Conservation (phyloP, 2,888 invertebrate species). For the Heteropelma amictum region DNA sequence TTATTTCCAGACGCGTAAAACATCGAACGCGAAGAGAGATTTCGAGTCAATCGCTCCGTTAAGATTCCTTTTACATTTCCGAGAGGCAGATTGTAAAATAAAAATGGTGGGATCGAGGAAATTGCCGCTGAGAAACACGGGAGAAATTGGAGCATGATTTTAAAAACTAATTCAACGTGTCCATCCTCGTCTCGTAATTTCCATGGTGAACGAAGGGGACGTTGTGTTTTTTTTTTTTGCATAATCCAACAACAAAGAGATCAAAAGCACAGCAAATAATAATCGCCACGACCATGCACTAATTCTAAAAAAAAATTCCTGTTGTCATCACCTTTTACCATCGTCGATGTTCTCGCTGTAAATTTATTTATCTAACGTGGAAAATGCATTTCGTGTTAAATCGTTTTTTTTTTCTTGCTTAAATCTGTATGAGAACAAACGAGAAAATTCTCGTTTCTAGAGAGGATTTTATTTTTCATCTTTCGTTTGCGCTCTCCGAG, state of each 20-base stretch:
- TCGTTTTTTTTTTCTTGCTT: slow-evolving; percentile 11
- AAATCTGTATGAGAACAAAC: neutral
- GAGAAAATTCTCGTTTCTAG: slow-evolving; percentile 1
- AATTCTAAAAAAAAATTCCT: slow-evolving; percentile 65
- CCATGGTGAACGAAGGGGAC: neutral
- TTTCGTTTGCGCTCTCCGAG: neutral
- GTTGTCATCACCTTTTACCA: slow-evolving; percentile 68
- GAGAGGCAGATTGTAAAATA: too few species aligned
- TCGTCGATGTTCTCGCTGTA: slow-evolving; percentile 71
- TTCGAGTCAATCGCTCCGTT: too few species aligned
- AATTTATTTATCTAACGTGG: slow-evolving; percentile 61
- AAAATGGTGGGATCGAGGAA: too few species aligned
- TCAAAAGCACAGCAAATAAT: slow-evolving; percentile 26
- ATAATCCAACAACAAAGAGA: slow-evolving; percentile 17
- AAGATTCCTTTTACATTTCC: too few species aligned
- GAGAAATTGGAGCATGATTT: too few species aligned
- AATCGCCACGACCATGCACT: slow-evolving; percentile 59
- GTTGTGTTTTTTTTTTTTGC: neutral
- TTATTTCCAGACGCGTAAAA: too few species aligned
- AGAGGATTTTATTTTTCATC: neutral
- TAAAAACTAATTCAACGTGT: too few species aligned
- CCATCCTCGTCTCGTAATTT: neutral
- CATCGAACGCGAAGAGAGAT: too few species aligned
- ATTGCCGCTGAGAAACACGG: too few species aligned
- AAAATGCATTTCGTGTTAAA: slow-evolving; percentile 54